Percentiles rank a stretch among this genome's conserved stretches.
Conservation (phyloP, 1,140 invertebrate genomes). For the Drosophila setifemur region DNA sequence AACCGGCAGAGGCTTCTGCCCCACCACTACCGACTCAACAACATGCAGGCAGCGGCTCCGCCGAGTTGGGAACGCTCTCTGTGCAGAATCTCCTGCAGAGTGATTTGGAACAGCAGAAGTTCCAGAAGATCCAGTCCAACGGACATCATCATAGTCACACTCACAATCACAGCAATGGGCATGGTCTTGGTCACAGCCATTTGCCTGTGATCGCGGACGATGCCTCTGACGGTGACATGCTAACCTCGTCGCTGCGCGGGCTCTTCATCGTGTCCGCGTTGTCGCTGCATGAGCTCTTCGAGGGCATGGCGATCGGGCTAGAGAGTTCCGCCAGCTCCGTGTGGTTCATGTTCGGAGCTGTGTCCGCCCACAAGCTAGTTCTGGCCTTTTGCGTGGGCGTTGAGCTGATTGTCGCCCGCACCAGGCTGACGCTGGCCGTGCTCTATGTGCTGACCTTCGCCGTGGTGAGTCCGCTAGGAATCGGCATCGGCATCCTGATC, state of each 20-base stretch:
- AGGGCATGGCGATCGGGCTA: conserved; percentile 94
- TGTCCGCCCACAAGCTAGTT: conserved; percentile 94
- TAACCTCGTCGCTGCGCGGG: conserved; percentile 88
- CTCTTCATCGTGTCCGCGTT: conserved; percentile 92
- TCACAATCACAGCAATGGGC: conserved; percentile 73
- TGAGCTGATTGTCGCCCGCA: conserved; percentile 88
- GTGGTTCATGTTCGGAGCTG: conserved; percentile 92
- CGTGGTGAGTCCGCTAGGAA: conserved; percentile 90
- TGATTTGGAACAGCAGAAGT: conserved; percentile 67
- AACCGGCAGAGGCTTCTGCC: conserved; percentile 15
- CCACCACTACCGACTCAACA: background rate
- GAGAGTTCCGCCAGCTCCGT: conserved; percentile 87
- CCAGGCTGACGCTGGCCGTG: conserved; percentile 85
- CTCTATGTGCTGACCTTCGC: conserved; percentile 91
- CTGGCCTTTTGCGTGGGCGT: conserved; percentile 94
- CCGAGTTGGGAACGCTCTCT: conserved; percentile 36
- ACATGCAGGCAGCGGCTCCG: background rate
- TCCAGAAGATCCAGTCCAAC: conserved; percentile 27
- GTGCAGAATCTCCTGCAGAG: conserved; percentile 65
- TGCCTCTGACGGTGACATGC: conserved; percentile 83
- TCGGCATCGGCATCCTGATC: conserved; percentile 87
- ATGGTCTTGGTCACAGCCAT: conserved; percentile 81
- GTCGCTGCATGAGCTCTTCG: conserved; percentile 95
- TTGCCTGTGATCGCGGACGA: conserved; percentile 78
- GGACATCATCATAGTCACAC: conserved; percentile 5